Evolutionary conservation across 2,797 vertebrate species (phyloP), one percentile per base, ranked within the genome.

Genomic region (Oceanodroma leucorhoa): DNA sequence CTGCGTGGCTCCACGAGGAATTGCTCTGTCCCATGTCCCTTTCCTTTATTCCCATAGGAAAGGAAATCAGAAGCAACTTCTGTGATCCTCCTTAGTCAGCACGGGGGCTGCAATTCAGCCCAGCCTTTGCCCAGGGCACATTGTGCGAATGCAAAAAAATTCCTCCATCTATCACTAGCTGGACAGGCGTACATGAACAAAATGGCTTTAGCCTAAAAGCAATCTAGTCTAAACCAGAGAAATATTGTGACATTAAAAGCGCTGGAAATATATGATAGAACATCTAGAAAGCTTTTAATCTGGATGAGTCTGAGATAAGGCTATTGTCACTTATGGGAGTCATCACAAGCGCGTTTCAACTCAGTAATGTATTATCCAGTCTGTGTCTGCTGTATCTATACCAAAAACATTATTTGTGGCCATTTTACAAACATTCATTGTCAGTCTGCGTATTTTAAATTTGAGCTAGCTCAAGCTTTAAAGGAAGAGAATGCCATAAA

Each of bases 171-270:
- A 23, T 83, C 81, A 40, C 22, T 38, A 4, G 41, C 45, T 14
- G 34, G 83, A 64, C 36, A 62, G 57, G 43, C 3, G 0, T 20
- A 57, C 1, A 0, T 12, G 87, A 83, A 50, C 60, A 65, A 64
- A 91, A 85, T 67, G 58, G 80, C 60, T 82, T 79, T 45, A 90
- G 78, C 78, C 94, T 89, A 83, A 89, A 73, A 93, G 87, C 86
- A 83, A 54, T 73, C 76, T 62, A 65, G 43, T 80, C 83, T 40
- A 34, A 90, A 61, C 46, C 53, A 24, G 76, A 83, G 95, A 96
- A 94, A 93, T 94, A 94, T 5, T 72, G 85, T 83, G 83, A 88
- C 73, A 40, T 77, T 95, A 80, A 93, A 94, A 93, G 80, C 83
- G 5, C 71, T 73, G 60, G 70, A 90, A 91, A 95, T 83, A 77